Conservation (phyloP, 2,797 vertebrate genomes). For the Caiman crocodilus region DNA sequence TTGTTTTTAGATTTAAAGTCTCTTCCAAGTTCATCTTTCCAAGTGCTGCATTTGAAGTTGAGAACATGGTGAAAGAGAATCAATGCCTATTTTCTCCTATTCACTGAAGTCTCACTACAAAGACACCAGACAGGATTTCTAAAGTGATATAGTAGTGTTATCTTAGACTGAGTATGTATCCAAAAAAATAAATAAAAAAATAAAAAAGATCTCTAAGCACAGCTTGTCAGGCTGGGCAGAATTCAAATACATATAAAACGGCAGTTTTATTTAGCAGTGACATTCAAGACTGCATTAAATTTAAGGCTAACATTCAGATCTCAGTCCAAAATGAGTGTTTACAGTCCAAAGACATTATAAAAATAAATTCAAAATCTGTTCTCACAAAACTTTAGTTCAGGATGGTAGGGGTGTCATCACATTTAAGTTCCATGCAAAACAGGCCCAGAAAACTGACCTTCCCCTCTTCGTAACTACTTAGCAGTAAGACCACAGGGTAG, state of each 20-base stretch:
- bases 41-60: background rate
- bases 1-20: constrained; percentile 13
- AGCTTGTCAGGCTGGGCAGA: background rate
- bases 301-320: background rate
- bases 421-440: background rate
- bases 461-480: background rate
- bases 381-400: background rate
- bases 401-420: background rate
- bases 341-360: background rate
- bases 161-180: background rate
- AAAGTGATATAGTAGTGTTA: background rate
- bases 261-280: background rate
- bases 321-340: background rate
- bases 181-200: too few species aligned
- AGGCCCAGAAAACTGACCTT: background rate
- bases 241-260: background rate
- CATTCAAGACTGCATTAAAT: background rate
- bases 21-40: constrained; percentile 3
- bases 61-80: constrained; percentile 12
- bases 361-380: background rate
- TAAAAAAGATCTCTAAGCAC: background rate
- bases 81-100: background rate
- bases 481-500: background rate
- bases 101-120: background rate
- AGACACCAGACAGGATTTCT: constrained; percentile 17